Evolutionary conservation across 1,140 invertebrate species (phyloP).

Genomic region (Gryon sp.): DNA sequence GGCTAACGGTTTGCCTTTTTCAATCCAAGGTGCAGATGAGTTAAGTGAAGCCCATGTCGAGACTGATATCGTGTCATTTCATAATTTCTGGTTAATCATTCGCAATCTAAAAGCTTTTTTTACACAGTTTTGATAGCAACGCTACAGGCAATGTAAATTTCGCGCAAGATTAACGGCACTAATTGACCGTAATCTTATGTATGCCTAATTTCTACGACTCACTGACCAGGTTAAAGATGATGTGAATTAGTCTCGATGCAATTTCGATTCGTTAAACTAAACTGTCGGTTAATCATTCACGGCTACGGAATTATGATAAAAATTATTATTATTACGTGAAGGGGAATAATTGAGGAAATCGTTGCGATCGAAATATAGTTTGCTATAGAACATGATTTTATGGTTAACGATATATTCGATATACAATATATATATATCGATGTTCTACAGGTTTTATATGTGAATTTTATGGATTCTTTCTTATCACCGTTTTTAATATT

Average conservation of each 20-base stretch:
- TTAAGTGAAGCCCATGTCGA: not conserved
- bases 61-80: slow-evolving; percentile 6
- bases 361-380: no score
- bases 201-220: slow-evolving; percentile 34
- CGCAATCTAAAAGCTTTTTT: not conserved
- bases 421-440: no score
- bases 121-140: slow-evolving; percentile 6
- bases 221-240: slow-evolving; percentile 34
- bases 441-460: no score
- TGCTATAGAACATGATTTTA: no score
- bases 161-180: slow-evolving; percentile 40
- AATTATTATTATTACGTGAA: no score
- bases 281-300: not conserved
- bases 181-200: slow-evolving; percentile 42
- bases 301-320: not conserved
- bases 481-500: no score
- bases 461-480: no score
- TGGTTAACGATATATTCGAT: no score
- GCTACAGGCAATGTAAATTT: slow-evolving; percentile 14
- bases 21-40: not conserved
- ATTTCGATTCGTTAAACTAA: not conserved
- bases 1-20: slow-evolving; percentile 26
- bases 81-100: slow-evolving; percentile 13
- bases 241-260: slow-evolving; percentile 1
- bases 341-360: not conserved